Conservation (phyloP, 2,113 vertebrate species). For the Rissa tridactyla region DNA sequence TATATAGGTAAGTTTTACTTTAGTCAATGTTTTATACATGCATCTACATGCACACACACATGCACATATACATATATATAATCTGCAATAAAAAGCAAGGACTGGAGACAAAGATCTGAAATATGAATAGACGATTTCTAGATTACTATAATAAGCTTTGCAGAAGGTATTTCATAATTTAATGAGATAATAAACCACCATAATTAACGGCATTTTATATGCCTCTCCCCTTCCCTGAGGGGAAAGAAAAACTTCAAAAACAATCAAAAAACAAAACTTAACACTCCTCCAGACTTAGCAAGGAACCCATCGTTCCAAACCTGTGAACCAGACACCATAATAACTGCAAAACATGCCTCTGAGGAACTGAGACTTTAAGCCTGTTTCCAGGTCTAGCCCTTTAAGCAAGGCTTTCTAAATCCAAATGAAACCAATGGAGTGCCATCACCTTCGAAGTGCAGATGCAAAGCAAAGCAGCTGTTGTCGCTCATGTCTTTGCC, state of each 20-base stretch:
- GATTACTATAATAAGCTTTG: neutral
- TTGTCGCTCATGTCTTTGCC: neutral
- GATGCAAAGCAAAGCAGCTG: neutral
- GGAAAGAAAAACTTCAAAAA: neutral
- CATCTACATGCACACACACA: neutral
- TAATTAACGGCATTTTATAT: conserved; percentile 23
- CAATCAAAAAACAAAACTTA: neutral
- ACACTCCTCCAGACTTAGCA: neutral
- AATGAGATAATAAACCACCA: neutral
- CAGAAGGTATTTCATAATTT: conserved; percentile 17
- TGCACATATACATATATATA: neutral
- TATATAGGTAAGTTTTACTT: neutral
- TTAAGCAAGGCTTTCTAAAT: neutral
- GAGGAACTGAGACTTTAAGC: neutral
- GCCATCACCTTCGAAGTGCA: neutral
- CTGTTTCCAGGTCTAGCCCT: neutral
- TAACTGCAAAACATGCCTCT: neutral
- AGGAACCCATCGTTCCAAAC: neutral
- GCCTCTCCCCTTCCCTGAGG: neutral
- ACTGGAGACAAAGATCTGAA: neutral
- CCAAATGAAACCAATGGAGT: neutral
- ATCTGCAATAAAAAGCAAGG: neutral
- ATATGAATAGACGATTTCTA: neutral
- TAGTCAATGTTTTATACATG: neutral
- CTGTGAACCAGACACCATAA: neutral